Evolutionary conservation across 2,797 vertebrate species (phyloP).

Genomic region (Coregonus ussuriensis): DNA sequence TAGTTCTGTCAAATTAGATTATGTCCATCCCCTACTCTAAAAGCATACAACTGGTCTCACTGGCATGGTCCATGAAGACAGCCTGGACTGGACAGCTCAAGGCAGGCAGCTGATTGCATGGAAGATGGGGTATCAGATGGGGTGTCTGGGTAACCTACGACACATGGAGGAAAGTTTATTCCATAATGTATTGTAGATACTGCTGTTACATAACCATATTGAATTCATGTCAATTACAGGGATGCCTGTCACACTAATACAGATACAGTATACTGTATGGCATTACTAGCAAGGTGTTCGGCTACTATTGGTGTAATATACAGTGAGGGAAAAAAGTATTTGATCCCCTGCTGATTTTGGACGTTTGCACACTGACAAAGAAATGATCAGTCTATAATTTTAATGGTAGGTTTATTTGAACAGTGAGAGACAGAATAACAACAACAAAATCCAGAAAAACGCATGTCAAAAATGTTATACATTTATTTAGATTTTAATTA

Average conservation of each 20-base stretch:
- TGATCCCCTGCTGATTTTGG: too few species aligned
- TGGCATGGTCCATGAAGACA: neutral
- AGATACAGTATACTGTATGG: too few species aligned
- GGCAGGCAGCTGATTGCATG: neutral
- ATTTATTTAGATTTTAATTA: too few species aligned
- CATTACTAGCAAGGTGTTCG: too few species aligned
- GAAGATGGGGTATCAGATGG: neutral
- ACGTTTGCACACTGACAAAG: too few species aligned
- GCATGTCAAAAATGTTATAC: too few species aligned
- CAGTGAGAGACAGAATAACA: too few species aligned
- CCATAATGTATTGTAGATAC: neutral
- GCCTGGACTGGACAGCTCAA: neutral
- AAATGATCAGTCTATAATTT: too few species aligned
- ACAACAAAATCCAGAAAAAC: too few species aligned
- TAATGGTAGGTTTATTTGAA: too few species aligned
- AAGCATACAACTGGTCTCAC: neutral
- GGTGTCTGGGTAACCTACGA: neutral
- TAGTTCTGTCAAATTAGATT: neutral
- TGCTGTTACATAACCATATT: neutral
- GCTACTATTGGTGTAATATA: too few species aligned
- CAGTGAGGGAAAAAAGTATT: too few species aligned
- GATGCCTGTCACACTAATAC: neutral
- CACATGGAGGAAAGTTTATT: neutral
- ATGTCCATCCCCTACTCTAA: constrained; percentile 1
- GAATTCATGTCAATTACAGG: neutral